Evolutionary conservation across 2,797 vertebrate species (phyloP), one percentile per base, ranked within the genome.

Genomic region (Florisuga fusca): DNA sequence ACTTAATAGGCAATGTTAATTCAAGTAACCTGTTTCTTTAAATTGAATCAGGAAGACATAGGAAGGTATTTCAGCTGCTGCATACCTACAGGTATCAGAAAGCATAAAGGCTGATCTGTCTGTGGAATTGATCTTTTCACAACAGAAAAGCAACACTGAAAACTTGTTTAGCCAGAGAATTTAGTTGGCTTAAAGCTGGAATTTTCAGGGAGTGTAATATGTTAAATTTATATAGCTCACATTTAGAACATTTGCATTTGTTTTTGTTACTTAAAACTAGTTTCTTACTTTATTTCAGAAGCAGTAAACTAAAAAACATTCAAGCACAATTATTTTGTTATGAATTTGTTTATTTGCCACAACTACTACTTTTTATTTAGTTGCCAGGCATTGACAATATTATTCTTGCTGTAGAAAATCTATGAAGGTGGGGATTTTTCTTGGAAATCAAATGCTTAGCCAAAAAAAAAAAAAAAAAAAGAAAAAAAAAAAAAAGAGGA

Each of bases 11-110:
- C 95, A 94, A 94, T 2, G 8, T 73, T 95, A 66, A 53, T 94
- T 97, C 89, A 89, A 89, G 51, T 82, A 93, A 96, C 93, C 92
- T 62, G 6, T 63, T 97, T 91, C 94, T 92, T 88, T 92, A 93
- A 94, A 71, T 48, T 89, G 85, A 63, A 59, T 75, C 74, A 76
- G 75, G 91, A 93, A 97, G 96, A 96, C 64, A 78, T 69, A 74
- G 68, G 43, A 95, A 89, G 87, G 67, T 95, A 80, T 89, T 90
- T 83, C 41, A 84, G 67, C 23, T 78, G 83, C 36, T 72, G 36
- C 80, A 78, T 90, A 77, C 36, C 53, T 82, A 38, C 71, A 76
- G 71, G 59, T 84, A 64, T 17, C 88, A 93, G 79, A 87, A 76
- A 62, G 10, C 11, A 10, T 51, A 38, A 13, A 45, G 36, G 45